Evolutionary conservation across 2,797 vertebrate genomes (phyloP).

Genomic region (Spinibarbus caldwelli): DNA sequence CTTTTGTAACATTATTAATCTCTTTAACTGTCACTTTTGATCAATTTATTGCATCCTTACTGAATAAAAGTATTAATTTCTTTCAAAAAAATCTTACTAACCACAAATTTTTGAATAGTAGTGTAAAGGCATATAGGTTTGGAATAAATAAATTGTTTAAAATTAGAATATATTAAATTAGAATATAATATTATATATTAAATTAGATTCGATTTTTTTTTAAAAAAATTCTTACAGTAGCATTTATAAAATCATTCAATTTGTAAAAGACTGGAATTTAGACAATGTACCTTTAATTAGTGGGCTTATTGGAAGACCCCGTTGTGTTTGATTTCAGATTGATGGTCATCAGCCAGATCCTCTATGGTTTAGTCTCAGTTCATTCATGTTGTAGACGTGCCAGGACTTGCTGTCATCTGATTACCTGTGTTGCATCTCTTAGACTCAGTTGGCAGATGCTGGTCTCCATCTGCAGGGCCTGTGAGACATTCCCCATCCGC

Average conservation of each 20-base stretch:
- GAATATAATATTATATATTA: too few species aligned
- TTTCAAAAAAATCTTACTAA: neutral
- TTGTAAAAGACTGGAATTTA: neutral
- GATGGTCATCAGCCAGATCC: slow-evolving; percentile 24
- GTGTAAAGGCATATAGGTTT: neutral
- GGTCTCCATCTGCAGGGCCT: slow-evolving; percentile 40
- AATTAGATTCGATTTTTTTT: too few species aligned
- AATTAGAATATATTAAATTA: too few species aligned
- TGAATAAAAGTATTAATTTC: neutral
- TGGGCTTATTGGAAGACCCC: neutral
- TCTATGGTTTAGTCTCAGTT: slow-evolving; percentile 27
- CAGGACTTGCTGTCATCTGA: slow-evolving; percentile 40
- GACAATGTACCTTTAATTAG: slow-evolving; percentile 2
- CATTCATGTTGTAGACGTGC: slow-evolving; percentile 25
- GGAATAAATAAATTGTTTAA: too few species aligned
- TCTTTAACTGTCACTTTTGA: neutral
- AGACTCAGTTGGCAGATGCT: slow-evolving; percentile 47
- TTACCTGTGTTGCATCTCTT: slow-evolving; percentile 39
- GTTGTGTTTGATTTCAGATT: slow-evolving; percentile 5
- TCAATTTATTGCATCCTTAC: neutral
- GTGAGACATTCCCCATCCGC: slow-evolving; percentile 26
- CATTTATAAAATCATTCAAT: neutral
- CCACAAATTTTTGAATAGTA: neutral
- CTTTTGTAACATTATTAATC: neutral
- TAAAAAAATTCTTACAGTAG: neutral